Base-by-base conservation (phyloP, 2,888 invertebrate genomes). In the Ennomos quercinarius region DNA sequence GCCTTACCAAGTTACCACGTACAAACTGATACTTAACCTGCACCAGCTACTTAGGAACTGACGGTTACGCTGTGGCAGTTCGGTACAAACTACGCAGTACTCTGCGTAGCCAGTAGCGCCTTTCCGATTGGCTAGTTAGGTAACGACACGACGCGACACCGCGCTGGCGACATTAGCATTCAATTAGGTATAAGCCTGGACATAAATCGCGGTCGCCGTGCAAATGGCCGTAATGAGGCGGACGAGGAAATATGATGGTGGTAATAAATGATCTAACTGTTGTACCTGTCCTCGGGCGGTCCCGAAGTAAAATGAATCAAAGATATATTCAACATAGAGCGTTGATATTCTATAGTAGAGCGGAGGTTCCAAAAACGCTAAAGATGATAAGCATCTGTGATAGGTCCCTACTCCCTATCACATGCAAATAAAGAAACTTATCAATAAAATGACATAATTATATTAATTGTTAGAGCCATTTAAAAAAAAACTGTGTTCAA, bases 41-140 rank as follows among this genome's bases (percentile, higher is more conserved):
- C 27, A 41, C 40, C 12, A 42, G n/a, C 37, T 42, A 54, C 54
- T 10, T 39, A 53, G 40, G 6, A 11, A 42, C 36, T 53, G n/a
- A 1, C n/a, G n/a, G 6, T 10, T 54, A 48, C 9, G 6, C 48
- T 49, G 48, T 40, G 27, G 8, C 39, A 27, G 8, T 10, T 34
- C 12, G 8, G 17, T 46, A 47, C 9, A 9, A 10, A 39, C 36
- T 38, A 34, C 4, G 12, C 11, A 10, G 39, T 56, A 47, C 27
- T 50, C 44, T 45, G 46, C 17, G 44, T 11, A 11, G 34, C n/a
- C 11, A 9, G 64, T 59, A 57, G 57, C 54, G 43, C 49, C 57
- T 66, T 69, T 72, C 69, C 60, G 63, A 68, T 77, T 73, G 71
- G 73, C 56, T 61, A 67, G 68, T 63, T 74, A 68, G 59, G 51